Evolutionary conservation across 2,888 invertebrate genomes (phyloP).

Genomic region (Clitarchus hookeri): DNA sequence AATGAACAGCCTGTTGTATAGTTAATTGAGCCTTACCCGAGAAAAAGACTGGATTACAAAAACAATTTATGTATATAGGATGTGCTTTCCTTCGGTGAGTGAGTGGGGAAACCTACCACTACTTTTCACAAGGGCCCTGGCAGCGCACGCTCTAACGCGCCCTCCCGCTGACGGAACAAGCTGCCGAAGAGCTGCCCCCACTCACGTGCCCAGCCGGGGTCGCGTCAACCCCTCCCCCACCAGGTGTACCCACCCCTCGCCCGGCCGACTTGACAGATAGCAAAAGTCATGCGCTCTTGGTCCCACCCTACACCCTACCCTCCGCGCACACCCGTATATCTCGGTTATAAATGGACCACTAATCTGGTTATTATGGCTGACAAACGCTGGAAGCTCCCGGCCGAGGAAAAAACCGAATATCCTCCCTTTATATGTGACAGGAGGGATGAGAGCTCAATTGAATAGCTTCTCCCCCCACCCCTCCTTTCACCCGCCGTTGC

Average conservation of each 20-base stretch:
- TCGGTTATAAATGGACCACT: constrained; percentile 35
- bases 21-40: too few relatives aligned
- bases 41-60: too few relatives aligned
- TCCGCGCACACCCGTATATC: constrained; percentile 19
- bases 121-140: too few relatives aligned
- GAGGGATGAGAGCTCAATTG: constrained; percentile 22
- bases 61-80: too few relatives aligned
- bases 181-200: background rate
- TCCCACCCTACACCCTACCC: background rate
- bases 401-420: constrained; percentile 9
- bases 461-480: background rate
- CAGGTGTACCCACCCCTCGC: background rate
- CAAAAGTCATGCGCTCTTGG: background rate
- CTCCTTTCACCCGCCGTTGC: background rate
- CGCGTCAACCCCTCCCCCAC: background rate
- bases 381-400: constrained; percentile 10
- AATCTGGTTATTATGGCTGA: constrained; percentile 34
- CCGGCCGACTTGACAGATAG: background rate
- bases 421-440: constrained; percentile 20
- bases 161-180: background rate
- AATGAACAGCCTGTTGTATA: too few relatives aligned
- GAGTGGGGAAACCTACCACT: too few relatives aligned
- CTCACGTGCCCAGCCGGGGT: background rate
- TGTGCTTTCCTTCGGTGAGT: too few relatives aligned
- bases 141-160: background rate